Conservation (phyloP, 2,113 vertebrate genomes). For the Sinocyclocheilus grahami region DNA sequence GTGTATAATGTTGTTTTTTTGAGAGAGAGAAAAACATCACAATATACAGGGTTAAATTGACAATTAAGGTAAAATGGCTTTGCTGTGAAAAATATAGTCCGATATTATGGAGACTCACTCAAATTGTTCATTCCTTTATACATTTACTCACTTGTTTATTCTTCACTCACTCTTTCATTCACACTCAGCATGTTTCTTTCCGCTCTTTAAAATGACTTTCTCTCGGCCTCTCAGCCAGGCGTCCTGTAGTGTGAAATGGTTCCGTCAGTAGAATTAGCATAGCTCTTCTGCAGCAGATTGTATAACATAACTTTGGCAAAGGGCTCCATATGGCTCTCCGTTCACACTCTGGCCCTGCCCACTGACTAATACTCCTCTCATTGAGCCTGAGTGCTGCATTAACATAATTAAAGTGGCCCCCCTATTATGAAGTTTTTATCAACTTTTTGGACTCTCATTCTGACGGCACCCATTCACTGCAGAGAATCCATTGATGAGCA, state of each 20-base stretch:
- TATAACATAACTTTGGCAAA: constrained; percentile 55
- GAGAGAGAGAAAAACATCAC: background rate
- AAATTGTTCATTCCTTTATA: background rate
- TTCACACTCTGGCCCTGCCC: constrained; percentile 37
- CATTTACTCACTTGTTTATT: background rate
- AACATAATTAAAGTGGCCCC: constrained; percentile 38
- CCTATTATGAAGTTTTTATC: no score
- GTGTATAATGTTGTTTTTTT: no score
- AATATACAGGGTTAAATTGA: background rate
- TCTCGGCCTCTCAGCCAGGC: constrained; percentile 33
- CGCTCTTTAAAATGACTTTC: constrained; percentile 26
- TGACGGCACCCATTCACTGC: no score
- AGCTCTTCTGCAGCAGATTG: constrained; percentile 56
- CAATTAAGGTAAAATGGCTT: background rate
- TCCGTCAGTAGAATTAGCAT: constrained; percentile 48
- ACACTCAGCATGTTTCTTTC: background rate
- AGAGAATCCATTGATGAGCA: no score
- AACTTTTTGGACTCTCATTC: no score
- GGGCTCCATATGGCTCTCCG: constrained; percentile 54
- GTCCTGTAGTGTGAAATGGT: constrained; percentile 53
- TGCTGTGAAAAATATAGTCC: no score
- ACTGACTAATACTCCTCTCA: constrained; percentile 51
- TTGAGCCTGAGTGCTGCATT: constrained; percentile 45
- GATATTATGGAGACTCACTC: background rate
- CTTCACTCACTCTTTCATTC: constrained; percentile 18